These are phyloP conservation scores for Stegodyphus dumicola DNA, from an alignment of 1,140 invertebrate species.

Conservation along the genomic window DNA sequence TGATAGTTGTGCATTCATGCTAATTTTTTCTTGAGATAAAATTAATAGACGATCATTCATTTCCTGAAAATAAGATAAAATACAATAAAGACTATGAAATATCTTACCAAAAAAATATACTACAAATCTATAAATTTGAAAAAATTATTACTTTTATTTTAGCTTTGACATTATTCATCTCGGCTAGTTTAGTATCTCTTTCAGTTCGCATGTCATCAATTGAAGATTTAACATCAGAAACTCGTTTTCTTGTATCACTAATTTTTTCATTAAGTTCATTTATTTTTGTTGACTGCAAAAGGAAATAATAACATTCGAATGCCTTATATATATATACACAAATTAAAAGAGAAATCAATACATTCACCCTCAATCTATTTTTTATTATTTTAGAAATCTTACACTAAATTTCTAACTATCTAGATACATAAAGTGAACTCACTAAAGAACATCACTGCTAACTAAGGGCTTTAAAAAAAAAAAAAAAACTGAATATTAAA, in stretches of 20 bases:
- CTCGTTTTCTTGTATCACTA: constrained; percentile 85
- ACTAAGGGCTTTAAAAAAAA: no score
- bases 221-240: constrained; percentile 91
- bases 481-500: neutral
- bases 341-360: no score
- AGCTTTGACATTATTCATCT: constrained; percentile 87
- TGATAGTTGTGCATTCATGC: constrained; percentile 62
- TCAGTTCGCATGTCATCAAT: constrained; percentile 96
- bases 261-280: constrained; percentile 89
- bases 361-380: no score
- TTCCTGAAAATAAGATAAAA: constrained; percentile 72
- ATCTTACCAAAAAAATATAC: neutral
- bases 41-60: constrained; percentile 77
- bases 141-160: constrained; percentile 67
- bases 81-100: neutral
- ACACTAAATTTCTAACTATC: neutral
- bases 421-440: no score
- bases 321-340: no score
- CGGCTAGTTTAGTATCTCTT: constrained; percentile 87
- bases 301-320: neutral
- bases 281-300: constrained; percentile 78
- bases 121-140: neutral
- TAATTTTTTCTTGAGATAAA: constrained; percentile 65
- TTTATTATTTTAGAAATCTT: no score
- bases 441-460: no score